Conservation (phyloP, 2,113 vertebrate genomes). For the Serinus canaria region DNA sequence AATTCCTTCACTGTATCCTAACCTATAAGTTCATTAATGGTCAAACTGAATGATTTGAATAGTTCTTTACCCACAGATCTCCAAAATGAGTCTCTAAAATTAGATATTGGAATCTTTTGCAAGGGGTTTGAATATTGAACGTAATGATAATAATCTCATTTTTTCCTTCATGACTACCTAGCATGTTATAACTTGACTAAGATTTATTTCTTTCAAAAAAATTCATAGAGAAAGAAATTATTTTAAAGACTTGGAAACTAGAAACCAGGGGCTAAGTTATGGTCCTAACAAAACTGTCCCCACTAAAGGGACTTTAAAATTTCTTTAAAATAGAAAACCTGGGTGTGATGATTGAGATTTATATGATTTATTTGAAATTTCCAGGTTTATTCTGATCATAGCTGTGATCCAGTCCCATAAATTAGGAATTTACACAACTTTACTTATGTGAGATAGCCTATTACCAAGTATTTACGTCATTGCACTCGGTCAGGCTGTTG, state of each 20-base stretch:
- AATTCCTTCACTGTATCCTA: slow-evolving; percentile 7
- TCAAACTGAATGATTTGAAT: slow-evolving; percentile 24
- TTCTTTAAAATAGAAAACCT: not conserved
- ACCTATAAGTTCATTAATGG: slow-evolving; percentile 42
- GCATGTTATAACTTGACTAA: not conserved
- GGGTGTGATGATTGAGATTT: not conserved
- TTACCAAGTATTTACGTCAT: not conserved
- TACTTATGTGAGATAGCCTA: not conserved
- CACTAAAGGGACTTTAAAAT: rapidly evolving
- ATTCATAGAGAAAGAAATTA: not conserved
- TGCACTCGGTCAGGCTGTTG: not conserved
- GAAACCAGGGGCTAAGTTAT: not conserved
- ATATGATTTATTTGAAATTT: not conserved
- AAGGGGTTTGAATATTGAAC: not conserved
- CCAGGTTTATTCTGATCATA: not conserved
- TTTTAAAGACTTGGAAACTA: not conserved
- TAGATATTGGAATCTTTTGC: not conserved
- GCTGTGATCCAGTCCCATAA: not conserved
- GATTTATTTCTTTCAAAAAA: not conserved
- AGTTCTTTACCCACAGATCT: not conserved
- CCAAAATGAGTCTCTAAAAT: not conserved
- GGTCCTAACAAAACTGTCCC: not conserved
- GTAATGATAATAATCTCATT: not conserved
- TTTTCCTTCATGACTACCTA: not conserved
- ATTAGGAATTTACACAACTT: not conserved